A percentile compares a stretch with the other conserved stretches of the same genome.
Conservation (phyloP, 2,888 invertebrate genomes). For the Lasioglossum zephyrum region DNA sequence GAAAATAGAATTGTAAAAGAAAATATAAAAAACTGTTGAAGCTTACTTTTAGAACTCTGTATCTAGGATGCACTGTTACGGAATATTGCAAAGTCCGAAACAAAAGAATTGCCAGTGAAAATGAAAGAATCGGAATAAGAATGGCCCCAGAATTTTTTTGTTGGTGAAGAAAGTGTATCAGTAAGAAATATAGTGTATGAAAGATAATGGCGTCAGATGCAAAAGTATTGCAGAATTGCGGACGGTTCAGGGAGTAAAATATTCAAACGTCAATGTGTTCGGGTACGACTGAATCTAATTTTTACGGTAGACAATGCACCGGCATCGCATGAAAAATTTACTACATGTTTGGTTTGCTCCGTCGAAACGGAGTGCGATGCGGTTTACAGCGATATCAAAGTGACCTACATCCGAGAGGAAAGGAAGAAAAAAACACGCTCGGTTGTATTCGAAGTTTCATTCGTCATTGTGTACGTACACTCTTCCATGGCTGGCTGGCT, state of each 20-base stretch:
- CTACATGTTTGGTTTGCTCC: not conserved
- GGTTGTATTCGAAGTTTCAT: conserved; percentile 6
- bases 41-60: not conserved
- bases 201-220: not conserved
- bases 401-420: conserved; percentile 4
- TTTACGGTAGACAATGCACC: not conserved
- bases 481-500: not conserved
- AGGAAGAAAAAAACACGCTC: not conserved
- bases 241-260: not conserved
- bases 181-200: not conserved
- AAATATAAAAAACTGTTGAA: not conserved
- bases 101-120: not conserved
- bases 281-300: not conserved
- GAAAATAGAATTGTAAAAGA: not conserved
- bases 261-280: not conserved
- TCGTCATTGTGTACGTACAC: not conserved
- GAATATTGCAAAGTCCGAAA: not conserved
- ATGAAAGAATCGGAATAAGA: not conserved
- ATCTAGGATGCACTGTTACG: not conserved
- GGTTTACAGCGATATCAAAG: conserved; percentile 1
- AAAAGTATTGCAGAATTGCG: not conserved
- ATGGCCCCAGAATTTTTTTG: not conserved
- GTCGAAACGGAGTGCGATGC: not conserved
- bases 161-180: not conserved
- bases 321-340: not conserved